Base-by-base conservation (phyloP, 2,888 invertebrate genomes). In the Tipula lateralis region DNA sequence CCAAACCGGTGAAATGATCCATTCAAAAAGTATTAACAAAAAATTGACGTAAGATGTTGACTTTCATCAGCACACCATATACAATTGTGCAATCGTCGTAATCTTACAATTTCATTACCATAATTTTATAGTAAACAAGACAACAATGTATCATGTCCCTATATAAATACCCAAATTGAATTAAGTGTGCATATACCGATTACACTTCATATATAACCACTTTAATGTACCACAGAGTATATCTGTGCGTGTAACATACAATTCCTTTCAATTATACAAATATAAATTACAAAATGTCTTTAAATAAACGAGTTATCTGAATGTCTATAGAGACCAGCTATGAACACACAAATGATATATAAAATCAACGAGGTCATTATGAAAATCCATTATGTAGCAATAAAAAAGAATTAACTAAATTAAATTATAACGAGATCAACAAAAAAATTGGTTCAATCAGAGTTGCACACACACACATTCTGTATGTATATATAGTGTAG, bases 351-450 rank as follows among this genome's bases (percentile, higher is more conserved):
- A 50, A 16, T 50, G 66, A 66, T 24, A 66, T n/a, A n/a, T 24
- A 9, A 24, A 66, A 66, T 66, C 66, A 66, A 66, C 66, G 66
- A 66, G 66, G 66, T 66, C 66, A 66, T 66, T 66, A 66, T 66
- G 24, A 24, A 66, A 66, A 66, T 24, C 66, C 66, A 66, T 66
- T 66, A 66, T 66, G 66, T 24, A 66, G 66, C 66, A 66, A 66
- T 66, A 66, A 66, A 66, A 50, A 66, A 66, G 66, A 66, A 66
- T 66, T 66, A 66, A 66, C 66, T 24, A 66, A 66, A 66, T 66
- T 66, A 66, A 66, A 66, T 44, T 44, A 44, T 66, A 66, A 66
- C 66, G 66, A 66, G 66, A 66, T 66, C 66, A 50, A 50, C 44
- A 50, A 4, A 50, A 50, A 50, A 44, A 44, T 66, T 66, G 24